Evolutionary conservation across 2,797 vertebrate species (phyloP).

Genomic region (Anolis apletophallus): DNA sequence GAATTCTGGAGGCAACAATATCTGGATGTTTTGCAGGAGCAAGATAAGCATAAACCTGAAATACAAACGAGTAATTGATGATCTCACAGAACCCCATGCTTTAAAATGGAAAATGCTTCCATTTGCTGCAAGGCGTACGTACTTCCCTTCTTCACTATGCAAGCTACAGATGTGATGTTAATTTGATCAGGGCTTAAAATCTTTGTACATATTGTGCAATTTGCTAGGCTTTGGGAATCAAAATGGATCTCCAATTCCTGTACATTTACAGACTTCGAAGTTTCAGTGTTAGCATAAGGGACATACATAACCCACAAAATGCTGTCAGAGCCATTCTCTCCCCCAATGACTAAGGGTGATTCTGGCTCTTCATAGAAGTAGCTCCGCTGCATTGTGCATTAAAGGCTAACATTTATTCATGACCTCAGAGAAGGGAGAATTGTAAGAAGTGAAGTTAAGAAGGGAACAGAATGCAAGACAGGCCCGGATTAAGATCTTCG

Average conservation of each 20-base stretch:
- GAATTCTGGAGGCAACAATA: neutral
- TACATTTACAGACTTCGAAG: neutral
- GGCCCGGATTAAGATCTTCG: too few relatives aligned
- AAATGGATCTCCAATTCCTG: neutral
- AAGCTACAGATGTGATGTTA: neutral
- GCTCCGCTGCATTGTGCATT: neutral
- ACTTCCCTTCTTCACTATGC: neutral
- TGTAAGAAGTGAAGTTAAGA: neutral
- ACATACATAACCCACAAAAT: neutral
- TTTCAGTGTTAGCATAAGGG: neutral
- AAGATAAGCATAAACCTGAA: neutral
- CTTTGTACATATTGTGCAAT: neutral
- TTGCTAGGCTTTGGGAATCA: neutral
- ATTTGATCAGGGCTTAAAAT: neutral
- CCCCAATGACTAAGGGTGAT: too few relatives aligned
- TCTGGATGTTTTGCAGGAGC: neutral
- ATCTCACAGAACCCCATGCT: neutral
- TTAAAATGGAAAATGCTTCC: neutral
- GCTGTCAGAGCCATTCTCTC: neutral
- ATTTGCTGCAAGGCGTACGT: neutral
- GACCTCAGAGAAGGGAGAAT: neutral
- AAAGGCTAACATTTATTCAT: neutral
- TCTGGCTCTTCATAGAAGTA: neutral
- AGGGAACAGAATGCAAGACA: too few relatives aligned
- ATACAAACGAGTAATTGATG: neutral